Percentiles rank a stretch among this genome's conserved stretches.
These are phyloP conservation scores for Lasiurus borealis DNA, from an alignment of 2,113 vertebrate species.

Conservation along the genomic window DNA sequence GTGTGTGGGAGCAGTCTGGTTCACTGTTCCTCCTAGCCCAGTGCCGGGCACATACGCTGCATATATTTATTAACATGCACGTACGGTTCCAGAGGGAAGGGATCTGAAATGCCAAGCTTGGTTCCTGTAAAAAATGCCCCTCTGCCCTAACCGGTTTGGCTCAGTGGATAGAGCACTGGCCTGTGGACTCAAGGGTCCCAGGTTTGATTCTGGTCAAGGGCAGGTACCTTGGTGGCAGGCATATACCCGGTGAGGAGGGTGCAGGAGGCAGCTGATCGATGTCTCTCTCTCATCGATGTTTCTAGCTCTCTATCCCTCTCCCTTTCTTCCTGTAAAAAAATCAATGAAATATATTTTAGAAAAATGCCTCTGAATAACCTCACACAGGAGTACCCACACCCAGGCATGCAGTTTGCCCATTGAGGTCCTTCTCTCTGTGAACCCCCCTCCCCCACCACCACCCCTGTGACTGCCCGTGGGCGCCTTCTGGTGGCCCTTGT, in stretches of 20 bases:
- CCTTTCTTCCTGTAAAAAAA: too few relatives aligned
- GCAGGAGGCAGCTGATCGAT: too few relatives aligned
- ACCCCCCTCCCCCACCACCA: too few relatives aligned
- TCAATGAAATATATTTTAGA: too few relatives aligned
- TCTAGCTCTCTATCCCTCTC: too few relatives aligned
- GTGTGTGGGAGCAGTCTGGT: background rate
- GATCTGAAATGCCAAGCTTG: background rate
- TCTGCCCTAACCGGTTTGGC: background rate
- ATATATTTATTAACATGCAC: background rate
- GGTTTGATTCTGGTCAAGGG: too few relatives aligned
- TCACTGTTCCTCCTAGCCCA: background rate
- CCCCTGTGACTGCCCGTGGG: accelerated
- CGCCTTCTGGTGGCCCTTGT: slow-evolving; percentile 35
- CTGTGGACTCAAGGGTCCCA: too few relatives aligned
- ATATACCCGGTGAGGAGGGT: too few relatives aligned
- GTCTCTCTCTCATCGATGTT: too few relatives aligned
- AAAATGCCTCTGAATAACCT: background rate
- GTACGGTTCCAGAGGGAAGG: background rate
- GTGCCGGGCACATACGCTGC: too few relatives aligned
- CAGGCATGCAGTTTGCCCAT: accelerated
- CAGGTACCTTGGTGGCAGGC: too few relatives aligned
- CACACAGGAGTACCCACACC: background rate
- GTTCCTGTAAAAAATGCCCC: background rate
- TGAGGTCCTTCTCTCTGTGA: accelerated
- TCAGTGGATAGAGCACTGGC: too few relatives aligned